These are phyloP conservation scores for Ceratitis capitata DNA, from an alignment of 1,140 invertebrate genomes.

Conservation along the genomic window DNA sequence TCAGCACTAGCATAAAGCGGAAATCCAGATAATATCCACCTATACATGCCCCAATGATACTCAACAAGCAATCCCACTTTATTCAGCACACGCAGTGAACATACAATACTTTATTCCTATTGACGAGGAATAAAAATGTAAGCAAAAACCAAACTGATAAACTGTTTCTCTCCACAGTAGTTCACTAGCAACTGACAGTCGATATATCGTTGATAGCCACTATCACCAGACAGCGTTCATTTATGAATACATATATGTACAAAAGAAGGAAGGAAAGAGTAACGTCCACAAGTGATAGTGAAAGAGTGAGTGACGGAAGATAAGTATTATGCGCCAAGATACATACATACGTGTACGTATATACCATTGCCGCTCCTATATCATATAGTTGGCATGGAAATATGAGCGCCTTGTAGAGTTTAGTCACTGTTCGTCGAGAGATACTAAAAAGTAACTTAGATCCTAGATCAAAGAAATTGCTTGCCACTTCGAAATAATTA, in stretches of 20 bases:
- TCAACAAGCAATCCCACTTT: not conserved
- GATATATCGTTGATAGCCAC: not conserved
- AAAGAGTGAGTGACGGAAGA: not conserved
- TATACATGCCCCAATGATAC: too few relatives aligned
- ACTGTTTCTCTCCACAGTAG: not conserved
- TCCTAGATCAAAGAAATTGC: too few relatives aligned
- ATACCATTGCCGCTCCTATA: not conserved
- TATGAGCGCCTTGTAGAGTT: too few relatives aligned
- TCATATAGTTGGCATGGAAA: too few relatives aligned
- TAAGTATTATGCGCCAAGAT: not conserved
- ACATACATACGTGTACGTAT: not conserved
- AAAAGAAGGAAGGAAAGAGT: too few relatives aligned
- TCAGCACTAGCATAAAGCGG: too few relatives aligned
- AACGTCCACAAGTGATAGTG: not conserved
- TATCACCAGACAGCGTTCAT: not conserved
- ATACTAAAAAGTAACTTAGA: too few relatives aligned
- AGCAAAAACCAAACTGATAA: too few relatives aligned
- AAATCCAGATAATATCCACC: too few relatives aligned
- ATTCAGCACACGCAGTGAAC: not conserved
- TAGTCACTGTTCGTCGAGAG: too few relatives aligned
- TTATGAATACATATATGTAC: not conserved
- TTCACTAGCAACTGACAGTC: not conserved
- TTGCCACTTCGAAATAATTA: too few relatives aligned
- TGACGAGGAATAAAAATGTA: not conserved
- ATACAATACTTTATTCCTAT: not conserved